Percentiles rank a stretch among this genome's conserved stretches.
These are phyloP conservation scores for Phycodurus eques DNA, from an alignment of 2,113 vertebrate genomes.

Conservation along the genomic window DNA sequence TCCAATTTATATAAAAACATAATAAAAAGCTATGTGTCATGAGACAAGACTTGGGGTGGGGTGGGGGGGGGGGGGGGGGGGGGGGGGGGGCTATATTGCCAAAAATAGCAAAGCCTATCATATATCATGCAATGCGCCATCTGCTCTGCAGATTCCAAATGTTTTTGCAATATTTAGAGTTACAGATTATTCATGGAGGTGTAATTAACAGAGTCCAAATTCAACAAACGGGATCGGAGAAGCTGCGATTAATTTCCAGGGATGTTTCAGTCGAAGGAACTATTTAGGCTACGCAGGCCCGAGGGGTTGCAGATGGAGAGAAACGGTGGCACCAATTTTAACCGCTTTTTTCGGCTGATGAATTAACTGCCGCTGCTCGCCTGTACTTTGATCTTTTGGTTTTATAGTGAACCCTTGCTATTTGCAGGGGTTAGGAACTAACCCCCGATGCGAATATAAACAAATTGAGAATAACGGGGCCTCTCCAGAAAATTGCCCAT, in stretches of 20 bases:
- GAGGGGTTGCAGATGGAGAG: conserved; percentile 50
- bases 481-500: background rate
- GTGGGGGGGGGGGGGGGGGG: conserved; percentile 54
- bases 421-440: background rate
- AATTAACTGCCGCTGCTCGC: conserved; percentile 35
- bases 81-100: conserved; percentile 64
- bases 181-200: conserved; percentile 69
- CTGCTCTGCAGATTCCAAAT: conserved; percentile 70
- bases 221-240: conserved; percentile 62
- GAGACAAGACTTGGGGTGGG: conserved; percentile 55
- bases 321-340: conserved; percentile 61
- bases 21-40: conserved; percentile 58
- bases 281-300: conserved; percentile 60
- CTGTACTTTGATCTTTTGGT: background rate
- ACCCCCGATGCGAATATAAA: background rate
- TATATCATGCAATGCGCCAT: conserved; percentile 71
- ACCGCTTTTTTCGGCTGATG: conserved; percentile 54
- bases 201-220: conserved; percentile 70
- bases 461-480: background rate
- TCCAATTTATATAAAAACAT: conserved; percentile 65
- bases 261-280: conserved; percentile 62
- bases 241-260: conserved; percentile 55
- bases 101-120: conserved; percentile 73
- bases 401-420: background rate
- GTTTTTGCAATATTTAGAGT: conserved; percentile 74